These are phyloP conservation scores for Palloptera scutellata DNA, from an alignment of 2,888 invertebrate genomes.

Conservation along the genomic window DNA sequence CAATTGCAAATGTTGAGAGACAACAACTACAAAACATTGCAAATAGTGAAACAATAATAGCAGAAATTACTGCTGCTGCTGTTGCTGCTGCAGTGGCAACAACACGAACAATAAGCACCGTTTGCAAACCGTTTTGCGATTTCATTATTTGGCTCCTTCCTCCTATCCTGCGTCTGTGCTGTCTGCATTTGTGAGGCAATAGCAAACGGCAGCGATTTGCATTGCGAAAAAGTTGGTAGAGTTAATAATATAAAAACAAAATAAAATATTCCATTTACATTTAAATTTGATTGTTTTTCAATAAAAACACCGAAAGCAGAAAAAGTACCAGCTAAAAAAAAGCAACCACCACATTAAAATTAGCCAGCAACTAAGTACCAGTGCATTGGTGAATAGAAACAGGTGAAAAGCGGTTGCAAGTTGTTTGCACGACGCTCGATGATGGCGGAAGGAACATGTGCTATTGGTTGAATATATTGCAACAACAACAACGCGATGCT, in stretches of 20 bases:
- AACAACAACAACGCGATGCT: not conserved
- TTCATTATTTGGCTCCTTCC: too few species aligned
- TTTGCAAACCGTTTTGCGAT: not conserved
- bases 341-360: not conserved
- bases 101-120: not conserved
- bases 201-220: not conserved
- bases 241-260: not conserved
- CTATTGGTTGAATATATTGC: not conserved
- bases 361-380: not conserved
- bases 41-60: not conserved
- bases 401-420: conserved; percentile 1
- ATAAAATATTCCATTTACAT: conserved; percentile 1
- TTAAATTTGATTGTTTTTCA: conserved; percentile 1
- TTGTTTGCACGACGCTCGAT: too few species aligned
- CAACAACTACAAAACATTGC: not conserved
- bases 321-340: not conserved
- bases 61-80: not conserved
- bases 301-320: not conserved
- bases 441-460: not conserved
- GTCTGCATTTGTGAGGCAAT: not conserved
- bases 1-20: not conserved
- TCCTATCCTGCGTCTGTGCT: not conserved
- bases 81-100: too few species aligned
- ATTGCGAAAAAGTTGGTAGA: not conserved
- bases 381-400: not conserved